Evolutionary conservation across 2,888 invertebrate species (phyloP).

Genomic region (Thymelicus lineola): DNA sequence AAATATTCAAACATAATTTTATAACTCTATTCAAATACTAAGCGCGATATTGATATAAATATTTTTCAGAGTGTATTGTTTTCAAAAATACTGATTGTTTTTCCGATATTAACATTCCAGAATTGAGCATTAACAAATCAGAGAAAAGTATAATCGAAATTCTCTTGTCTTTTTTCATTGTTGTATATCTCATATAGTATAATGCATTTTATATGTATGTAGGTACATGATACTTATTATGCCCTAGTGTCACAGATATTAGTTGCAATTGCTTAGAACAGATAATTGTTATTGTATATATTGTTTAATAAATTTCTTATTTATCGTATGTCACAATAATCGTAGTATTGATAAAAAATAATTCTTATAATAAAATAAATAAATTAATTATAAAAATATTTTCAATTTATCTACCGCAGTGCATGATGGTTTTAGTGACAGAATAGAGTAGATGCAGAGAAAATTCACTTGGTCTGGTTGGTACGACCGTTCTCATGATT

Average conservation of each 20-base stretch:
- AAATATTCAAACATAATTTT: background rate
- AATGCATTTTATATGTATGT: constrained; percentile 3
- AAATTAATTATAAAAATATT: background rate
- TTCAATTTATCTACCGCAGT: background rate
- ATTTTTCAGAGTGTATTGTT: background rate
- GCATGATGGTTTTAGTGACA: no score
- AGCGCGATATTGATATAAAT: background rate
- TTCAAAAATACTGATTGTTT: background rate
- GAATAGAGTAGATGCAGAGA: no score
- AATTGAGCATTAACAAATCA: background rate
- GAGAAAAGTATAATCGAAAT: background rate
- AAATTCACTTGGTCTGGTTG: no score
- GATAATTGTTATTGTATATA: constrained; percentile 12
- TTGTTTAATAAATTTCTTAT: constrained; percentile 11
- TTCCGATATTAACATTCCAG: constrained; percentile 10
- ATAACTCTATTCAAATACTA: constrained; percentile 5
- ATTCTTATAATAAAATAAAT: background rate
- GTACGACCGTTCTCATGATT: no score
- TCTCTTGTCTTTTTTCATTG: background rate
- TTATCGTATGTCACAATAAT: constrained; percentile 8
- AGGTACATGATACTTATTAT: background rate
- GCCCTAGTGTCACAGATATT: constrained; percentile 9
- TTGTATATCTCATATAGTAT: background rate
- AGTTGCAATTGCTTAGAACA: constrained; percentile 1
- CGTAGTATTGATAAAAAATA: constrained; percentile 8